phyloP scores from a whole-genome alignment of 2,797 vertebrate genomes.

The Salmo trutta region DNA sequence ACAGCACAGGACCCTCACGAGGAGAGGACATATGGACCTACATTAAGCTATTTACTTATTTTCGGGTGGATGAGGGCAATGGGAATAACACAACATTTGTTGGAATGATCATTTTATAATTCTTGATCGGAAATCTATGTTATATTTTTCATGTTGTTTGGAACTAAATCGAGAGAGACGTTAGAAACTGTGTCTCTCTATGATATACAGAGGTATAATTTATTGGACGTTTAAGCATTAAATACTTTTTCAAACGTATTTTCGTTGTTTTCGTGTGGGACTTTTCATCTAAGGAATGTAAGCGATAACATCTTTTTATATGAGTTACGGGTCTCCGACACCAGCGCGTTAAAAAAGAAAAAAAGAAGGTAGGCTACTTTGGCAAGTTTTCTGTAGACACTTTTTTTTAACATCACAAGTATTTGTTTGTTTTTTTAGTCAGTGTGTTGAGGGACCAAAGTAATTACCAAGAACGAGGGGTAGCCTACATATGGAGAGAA shows the following conservation, averaged over 20 bases:
- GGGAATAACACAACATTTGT: not conserved
- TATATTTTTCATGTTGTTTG: not conserved
- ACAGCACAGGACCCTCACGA: conserved; percentile 25
- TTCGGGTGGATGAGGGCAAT: not conserved
- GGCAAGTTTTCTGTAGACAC: not conserved
- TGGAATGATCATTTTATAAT: not conserved
- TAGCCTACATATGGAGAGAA: conserved; percentile 9
- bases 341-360: too few species aligned
- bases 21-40: conserved; percentile 29
- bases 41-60: not conserved
- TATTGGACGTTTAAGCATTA: conserved; percentile 4
- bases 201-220: not conserved
- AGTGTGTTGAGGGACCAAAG: conserved; percentile 4
- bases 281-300: conserved; percentile 53
- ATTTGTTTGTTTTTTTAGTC: not conserved
- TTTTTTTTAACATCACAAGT: not conserved
- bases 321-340: conserved; percentile 38
- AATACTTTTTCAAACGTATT: conserved; percentile 25
- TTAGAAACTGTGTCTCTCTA: not conserved
- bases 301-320: conserved; percentile 61
- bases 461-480: not conserved
- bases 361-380: conserved; percentile 7
- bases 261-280: conserved; percentile 17
- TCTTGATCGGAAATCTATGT: not conserved
- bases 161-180: not conserved